Base-by-base conservation (phyloP, 2,888 invertebrate genomes). In the Cordilura impudica region DNA sequence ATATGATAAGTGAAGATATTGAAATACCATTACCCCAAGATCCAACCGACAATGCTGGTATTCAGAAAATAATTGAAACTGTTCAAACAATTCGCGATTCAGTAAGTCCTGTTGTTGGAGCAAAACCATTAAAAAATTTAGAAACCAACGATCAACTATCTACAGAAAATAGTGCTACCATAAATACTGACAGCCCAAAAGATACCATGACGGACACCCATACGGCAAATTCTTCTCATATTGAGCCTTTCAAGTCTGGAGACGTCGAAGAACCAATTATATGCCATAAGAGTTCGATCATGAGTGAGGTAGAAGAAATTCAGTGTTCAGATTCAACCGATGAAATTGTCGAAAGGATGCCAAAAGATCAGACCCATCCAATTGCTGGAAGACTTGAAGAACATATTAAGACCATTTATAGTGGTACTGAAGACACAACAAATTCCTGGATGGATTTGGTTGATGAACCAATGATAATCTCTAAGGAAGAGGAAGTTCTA, bases 381-480 rank as follows among this genome's bases (percentile, higher is more conserved):
- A 2, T 10, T 8, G 35, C 4, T 12, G 85, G 86, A 69, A 83
- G 86, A 82, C 83, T 12, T 12, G 85, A 87, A 69, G 83, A 86
- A 82, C 83, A 86, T 1, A 84, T 58, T 81, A 77, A 83, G 78
- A 4, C 72, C 2, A 81, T 21, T 83, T 81, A 81, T 6, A 86
- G 84, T 54, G 88, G 87, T 16, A 83, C 87, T 26, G 88, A 89
- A 75, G 86, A 88, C n/a, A 82, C 88, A 0, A 82, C 86, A 21
- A 86, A 82, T 66, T 73, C 85, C 0, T 89, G 89, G 86, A 85
- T 90, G 84, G 80, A 85, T 60, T 85, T 87, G 8, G 26, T 87
- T 31, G 89, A 90, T 60, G 88, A 90, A 67, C 86, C 87, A 12
- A 86, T 88, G 80, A 82, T 81, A 6, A 84, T 89, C 61, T 86